Evolutionary conservation across 2,888 invertebrate species (phyloP).

Genomic region (Bibio marci): DNA sequence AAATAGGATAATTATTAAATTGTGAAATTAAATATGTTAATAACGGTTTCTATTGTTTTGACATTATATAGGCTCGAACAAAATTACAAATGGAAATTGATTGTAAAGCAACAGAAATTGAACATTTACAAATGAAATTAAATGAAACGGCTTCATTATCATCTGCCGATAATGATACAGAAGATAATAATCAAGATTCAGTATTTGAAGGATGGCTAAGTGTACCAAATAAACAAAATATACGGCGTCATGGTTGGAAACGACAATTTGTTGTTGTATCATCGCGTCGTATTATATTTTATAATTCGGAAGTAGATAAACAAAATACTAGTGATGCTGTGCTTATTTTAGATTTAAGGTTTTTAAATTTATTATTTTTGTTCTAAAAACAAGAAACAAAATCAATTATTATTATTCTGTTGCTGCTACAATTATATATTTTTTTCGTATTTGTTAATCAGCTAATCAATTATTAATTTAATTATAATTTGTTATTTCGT

Average conservation of each 20-base stretch:
- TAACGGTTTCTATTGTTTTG: slow-evolving; percentile 1
- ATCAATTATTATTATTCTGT: background rate
- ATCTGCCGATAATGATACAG: slow-evolving; percentile 74
- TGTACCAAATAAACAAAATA: slow-evolving; percentile 89
- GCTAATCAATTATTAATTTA: background rate
- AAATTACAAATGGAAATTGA: slow-evolving; percentile 91
- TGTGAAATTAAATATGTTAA: background rate
- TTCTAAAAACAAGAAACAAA: background rate
- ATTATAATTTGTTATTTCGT: slow-evolving; percentile 3
- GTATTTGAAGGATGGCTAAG: slow-evolving; percentile 92
- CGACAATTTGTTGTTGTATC: slow-evolving; percentile 95
- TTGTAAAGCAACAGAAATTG: slow-evolving; percentile 91
- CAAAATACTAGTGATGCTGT: slow-evolving; percentile 80
- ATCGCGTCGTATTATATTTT: slow-evolving; percentile 92
- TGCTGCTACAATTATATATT: background rate
- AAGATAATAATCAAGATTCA: slow-evolving; percentile 50
- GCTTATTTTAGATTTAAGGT: slow-evolving; percentile 91
- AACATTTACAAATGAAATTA: slow-evolving; percentile 75
- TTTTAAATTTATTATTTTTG: slow-evolving; percentile 2
- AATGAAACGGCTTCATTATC: slow-evolving; percentile 83
- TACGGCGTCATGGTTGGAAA: slow-evolving; percentile 90
- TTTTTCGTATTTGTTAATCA: slow-evolving; percentile 2
- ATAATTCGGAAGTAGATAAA: slow-evolving; percentile 86
- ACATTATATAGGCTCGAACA: slow-evolving; percentile 32
- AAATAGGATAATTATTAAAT: background rate